Evolutionary conservation across 1,140 invertebrate genomes (phyloP).

Genomic region (Popillia japonica): DNA sequence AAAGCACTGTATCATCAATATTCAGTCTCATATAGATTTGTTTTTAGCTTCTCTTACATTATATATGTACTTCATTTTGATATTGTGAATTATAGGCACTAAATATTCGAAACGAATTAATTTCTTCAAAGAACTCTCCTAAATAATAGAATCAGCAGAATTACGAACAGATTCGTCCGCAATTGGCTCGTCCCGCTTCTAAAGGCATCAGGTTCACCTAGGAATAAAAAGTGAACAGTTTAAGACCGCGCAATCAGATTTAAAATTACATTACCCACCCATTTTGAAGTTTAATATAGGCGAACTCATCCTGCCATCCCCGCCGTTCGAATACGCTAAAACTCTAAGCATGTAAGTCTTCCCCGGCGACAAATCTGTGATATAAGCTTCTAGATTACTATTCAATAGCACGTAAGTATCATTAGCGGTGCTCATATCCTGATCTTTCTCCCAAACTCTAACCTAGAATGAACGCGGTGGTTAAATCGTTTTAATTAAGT

Average conservation of each 20-base stretch:
- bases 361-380: constrained; percentile 81
- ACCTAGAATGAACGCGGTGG: constrained; percentile 64
- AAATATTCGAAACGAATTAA: background rate
- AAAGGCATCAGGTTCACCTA: constrained; percentile 49
- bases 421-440: constrained; percentile 90
- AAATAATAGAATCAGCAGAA: background rate
- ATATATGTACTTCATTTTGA: background rate
- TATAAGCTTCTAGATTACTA: constrained; percentile 78
- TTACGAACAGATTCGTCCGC: background rate
- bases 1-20: constrained; percentile 19
- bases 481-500: constrained; percentile 4
- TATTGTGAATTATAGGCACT: constrained; percentile 22
- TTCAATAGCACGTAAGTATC: constrained; percentile 83
- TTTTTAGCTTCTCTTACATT: background rate
- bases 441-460: constrained; percentile 90
- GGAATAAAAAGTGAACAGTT: constrained; percentile 35
- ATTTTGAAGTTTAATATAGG: constrained; percentile 88
- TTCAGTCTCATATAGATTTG: constrained; percentile 14
- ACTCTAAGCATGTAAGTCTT: constrained; percentile 90
- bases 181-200: constrained; percentile 39
- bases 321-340: constrained; percentile 90
- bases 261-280: constrained; percentile 63
- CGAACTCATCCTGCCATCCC: constrained; percentile 95
- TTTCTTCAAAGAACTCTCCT: background rate
- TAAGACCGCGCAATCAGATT: background rate